Conservation (phyloP, 2,888 invertebrate genomes). For the Drosophila incognita region DNA sequence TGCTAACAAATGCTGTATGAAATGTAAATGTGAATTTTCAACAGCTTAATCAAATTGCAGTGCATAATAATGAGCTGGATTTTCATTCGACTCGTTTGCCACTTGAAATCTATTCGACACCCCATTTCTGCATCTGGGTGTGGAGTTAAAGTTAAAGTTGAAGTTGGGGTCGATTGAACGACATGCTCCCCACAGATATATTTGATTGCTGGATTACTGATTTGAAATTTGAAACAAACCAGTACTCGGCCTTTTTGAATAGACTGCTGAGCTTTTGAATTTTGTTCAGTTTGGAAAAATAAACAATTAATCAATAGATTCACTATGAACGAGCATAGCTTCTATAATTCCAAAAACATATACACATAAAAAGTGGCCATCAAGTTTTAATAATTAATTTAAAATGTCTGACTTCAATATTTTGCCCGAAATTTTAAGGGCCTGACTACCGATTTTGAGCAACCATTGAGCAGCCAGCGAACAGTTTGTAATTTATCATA, state of each 20-base stretch:
- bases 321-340: neutral
- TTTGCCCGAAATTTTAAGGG: neutral
- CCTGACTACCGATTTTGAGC: neutral
- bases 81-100: slow-evolving; percentile 25
- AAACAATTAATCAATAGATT: slow-evolving; percentile 1
- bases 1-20: slow-evolving; percentile 39
- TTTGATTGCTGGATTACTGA: slow-evolving; percentile 42
- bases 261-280: neutral
- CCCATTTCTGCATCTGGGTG: neutral
- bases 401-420: neutral
- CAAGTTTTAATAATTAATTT: neutral
- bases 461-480: neutral
- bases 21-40: slow-evolving; percentile 34
- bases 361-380: no score
- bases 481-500: no score
- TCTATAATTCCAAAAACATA: no score
- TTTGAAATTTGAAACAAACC: slow-evolving; percentile 60
- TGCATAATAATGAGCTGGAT: slow-evolving; percentile 29
- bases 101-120: slow-evolving; percentile 21
- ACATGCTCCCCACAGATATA: neutral
- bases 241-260: slow-evolving; percentile 8
- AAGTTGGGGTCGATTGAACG: slow-evolving; percentile 5
- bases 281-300: neutral
- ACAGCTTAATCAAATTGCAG: slow-evolving; percentile 54
- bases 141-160: neutral